Evolutionary conservation across 2,113 vertebrate genomes (phyloP), one percentile per base, ranked within the genome.

Genomic region (Malurus melanocephalus): DNA sequence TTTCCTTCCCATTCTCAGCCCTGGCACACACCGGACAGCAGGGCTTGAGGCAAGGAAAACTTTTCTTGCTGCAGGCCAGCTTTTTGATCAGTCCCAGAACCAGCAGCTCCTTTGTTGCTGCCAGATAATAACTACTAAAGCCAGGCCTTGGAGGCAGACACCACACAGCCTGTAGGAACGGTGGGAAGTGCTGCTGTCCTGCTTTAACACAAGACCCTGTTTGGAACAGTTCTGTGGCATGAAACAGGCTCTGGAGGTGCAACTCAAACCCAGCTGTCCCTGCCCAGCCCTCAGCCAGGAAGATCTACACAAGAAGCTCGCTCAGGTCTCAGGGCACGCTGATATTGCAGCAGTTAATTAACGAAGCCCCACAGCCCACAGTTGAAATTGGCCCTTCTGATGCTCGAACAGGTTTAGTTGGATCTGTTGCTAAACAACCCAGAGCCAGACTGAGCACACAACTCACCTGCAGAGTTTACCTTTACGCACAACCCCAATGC

Each of bases 21-120:
- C 59, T 10, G 42, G 26, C 28, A 51, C 59, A 23, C 0, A 2
- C 17, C 1, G 1, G 42, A 62, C 56, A 16, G 40, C 1, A 2
- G 57, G 62, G 78, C 69, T 56, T 65, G 57, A 76, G 51, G 64
- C 38, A 10, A 72, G 27, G 27, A 10, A 57, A 81, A 18, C 45
- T 4, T 30, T 33, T n/a, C 69, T 52, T 38, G 80, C 81, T 88
- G 30, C 19, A 64, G 42, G 49, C 10, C 73, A 80, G 40, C 33
- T 62, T 90, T 62, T 74, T 26, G 43, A 12, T 3, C 3, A 13
- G 6, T 6, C n/a, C 32, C 26, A 33, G 9, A 16, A 10, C 43
- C 40, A 35, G 51, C 11, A 46, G 55, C 42, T 62, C 59, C 43
- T 66, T 49, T 4, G 27, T 3, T 9, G 3, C 43, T 27, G 43